Evolutionary conservation across 2,888 invertebrate species (phyloP).

Genomic region (Abrostola triplasia): DNA sequence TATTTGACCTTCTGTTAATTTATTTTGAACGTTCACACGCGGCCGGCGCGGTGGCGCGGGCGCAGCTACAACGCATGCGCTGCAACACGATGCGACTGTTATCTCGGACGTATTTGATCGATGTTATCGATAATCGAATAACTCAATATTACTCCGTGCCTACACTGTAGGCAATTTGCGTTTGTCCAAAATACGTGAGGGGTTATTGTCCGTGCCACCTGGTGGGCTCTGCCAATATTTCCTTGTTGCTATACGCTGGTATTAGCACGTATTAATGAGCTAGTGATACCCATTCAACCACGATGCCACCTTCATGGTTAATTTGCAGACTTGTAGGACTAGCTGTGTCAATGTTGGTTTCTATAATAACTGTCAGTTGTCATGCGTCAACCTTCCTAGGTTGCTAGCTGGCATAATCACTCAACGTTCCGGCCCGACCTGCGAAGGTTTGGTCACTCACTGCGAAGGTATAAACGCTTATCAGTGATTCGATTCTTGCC

Average conservation of each 20-base stretch:
- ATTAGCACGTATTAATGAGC: neutral
- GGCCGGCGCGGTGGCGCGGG: conserved; percentile 48
- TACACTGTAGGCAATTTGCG: conserved; percentile 6
- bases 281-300: neutral
- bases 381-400: no score
- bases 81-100: conserved; percentile 51
- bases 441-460: no score
- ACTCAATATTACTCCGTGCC: conserved; percentile 17
- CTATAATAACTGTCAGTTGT: no score
- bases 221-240: conserved; percentile 45
- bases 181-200: conserved; percentile 34
- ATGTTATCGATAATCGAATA: conserved; percentile 38
- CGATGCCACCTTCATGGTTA: no score
- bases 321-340: no score
- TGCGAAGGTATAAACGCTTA: conserved; percentile 17
- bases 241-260: conserved; percentile 27
- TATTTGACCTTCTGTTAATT: conserved; percentile 30
- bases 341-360: no score
- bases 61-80: conserved; percentile 51
- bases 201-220: conserved; percentile 48
- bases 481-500: conserved; percentile 19
- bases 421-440: no score
- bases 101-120: conserved; percentile 43
- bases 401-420: no score
- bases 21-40: conserved; percentile 52